phyloP scores from a whole-genome alignment of 2,113 vertebrate species.

The Furnarius figulus region DNA sequence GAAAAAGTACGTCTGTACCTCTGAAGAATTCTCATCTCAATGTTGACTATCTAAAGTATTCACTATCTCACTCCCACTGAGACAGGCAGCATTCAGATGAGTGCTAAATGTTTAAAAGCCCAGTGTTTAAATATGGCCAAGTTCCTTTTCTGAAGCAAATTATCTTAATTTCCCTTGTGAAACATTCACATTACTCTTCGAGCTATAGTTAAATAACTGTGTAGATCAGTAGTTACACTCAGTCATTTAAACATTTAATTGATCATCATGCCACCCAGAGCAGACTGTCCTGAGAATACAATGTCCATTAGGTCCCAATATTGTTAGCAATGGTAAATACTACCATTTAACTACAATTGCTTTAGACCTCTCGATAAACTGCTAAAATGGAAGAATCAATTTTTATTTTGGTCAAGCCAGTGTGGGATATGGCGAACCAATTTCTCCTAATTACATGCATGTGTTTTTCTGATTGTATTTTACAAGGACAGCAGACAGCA shows the following conservation, averaged over 20 bases:
- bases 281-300: background rate
- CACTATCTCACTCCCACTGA: background rate
- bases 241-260: background rate
- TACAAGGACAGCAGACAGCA: background rate
- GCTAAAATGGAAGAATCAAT: conserved; percentile 31
- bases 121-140: background rate
- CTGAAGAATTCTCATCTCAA: background rate
- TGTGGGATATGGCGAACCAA: background rate
- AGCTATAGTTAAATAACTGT: background rate
- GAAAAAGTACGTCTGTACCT: background rate
- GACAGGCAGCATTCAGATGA: background rate
- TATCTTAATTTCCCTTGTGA: background rate
- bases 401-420: conserved; percentile 38
- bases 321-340: conserved; percentile 30
- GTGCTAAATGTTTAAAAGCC: background rate
- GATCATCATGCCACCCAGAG: background rate
- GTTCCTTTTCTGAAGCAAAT: background rate
- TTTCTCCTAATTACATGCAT: conserved; percentile 2
- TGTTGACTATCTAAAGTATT: background rate
- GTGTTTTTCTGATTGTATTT: conserved; percentile 1
- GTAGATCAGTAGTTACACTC: conserved; percentile 12
- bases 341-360: conserved; percentile 14
- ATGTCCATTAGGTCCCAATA: conserved; percentile 18
- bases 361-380: conserved; percentile 13
- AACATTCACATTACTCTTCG: background rate